Conservation (phyloP, 2,797 vertebrate species). For the Thunnus albacares region DNA sequence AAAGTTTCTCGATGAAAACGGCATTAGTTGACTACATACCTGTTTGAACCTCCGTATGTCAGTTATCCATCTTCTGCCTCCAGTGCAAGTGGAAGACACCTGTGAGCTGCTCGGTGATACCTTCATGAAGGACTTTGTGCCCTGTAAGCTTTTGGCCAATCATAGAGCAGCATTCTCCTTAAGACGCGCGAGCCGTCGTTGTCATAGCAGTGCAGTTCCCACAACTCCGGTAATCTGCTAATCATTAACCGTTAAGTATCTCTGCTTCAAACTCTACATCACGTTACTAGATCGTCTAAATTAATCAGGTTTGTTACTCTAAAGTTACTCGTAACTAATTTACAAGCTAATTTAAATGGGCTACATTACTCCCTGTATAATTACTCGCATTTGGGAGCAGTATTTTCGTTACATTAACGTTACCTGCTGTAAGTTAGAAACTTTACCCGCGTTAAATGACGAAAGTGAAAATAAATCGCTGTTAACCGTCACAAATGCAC, state of each 20-base stretch:
- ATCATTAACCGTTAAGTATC: neutral
- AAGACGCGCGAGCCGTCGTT: conserved; percentile 18
- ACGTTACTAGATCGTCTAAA: too few relatives aligned
- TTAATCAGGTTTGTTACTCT: neutral
- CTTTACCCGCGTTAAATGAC: too few relatives aligned
- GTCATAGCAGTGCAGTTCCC: conserved; percentile 14
- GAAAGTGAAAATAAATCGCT: too few relatives aligned
- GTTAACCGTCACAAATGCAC: too few relatives aligned
- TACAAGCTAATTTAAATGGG: too few relatives aligned
- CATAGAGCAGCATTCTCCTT: conserved; percentile 43
- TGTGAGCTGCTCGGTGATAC: conserved; percentile 22
- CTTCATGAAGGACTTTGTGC: conserved; percentile 61
- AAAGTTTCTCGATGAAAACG: neutral
- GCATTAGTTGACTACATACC: conserved; percentile 25
- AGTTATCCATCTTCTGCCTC: conserved; percentile 11
- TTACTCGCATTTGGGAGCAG: too few relatives aligned
- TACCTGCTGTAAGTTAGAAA: too few relatives aligned
- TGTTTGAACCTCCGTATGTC: neutral
- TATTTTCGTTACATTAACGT: neutral
- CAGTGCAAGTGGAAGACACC: neutral
- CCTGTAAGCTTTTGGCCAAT: conserved; percentile 68
- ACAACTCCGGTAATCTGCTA: conserved; percentile 37
- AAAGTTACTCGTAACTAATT: neutral
- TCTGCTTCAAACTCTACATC: neutral
- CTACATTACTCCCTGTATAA: neutral